phyloP scores from a whole-genome alignment of 2,797 vertebrate species.

The Bovichtus variegatus region DNA sequence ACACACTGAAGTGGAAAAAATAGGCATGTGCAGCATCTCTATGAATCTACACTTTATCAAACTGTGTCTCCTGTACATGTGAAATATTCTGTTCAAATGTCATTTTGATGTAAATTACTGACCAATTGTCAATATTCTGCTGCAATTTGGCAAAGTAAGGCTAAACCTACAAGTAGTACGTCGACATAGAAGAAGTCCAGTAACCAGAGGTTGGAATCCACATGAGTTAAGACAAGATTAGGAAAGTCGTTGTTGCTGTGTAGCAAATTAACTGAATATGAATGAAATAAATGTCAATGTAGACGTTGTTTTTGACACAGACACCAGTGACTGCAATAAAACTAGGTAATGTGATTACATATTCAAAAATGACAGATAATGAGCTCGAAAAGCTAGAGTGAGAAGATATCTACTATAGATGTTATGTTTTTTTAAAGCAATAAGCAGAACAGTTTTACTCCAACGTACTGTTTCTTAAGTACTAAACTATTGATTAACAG shows the following conservation, averaged over 20 bases:
- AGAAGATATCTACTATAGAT: neutral
- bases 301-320: neutral
- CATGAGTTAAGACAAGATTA: neutral
- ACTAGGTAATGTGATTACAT: neutral
- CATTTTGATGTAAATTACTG: neutral
- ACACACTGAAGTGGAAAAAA: slow-evolving; percentile 44
- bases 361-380: neutral
- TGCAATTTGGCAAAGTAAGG: neutral
- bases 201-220: neutral
- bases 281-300: neutral
- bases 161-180: neutral
- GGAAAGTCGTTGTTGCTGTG: neutral
- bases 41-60: neutral
- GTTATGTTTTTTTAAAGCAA: no score
- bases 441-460: neutral
- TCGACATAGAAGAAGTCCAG: neutral
- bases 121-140: neutral
- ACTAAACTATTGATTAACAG: slow-evolving; percentile 40
- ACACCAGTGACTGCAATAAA: neutral
- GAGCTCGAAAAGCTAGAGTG: neutral
- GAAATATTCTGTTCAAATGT: neutral
- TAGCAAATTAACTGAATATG: neutral
- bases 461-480: neutral
- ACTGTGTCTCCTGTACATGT: neutral
- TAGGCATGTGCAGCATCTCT: slow-evolving; percentile 22